These are phyloP conservation scores for Champsocephalus esox DNA, from an alignment of 2,797 vertebrate genomes.

Conservation along the genomic window DNA sequence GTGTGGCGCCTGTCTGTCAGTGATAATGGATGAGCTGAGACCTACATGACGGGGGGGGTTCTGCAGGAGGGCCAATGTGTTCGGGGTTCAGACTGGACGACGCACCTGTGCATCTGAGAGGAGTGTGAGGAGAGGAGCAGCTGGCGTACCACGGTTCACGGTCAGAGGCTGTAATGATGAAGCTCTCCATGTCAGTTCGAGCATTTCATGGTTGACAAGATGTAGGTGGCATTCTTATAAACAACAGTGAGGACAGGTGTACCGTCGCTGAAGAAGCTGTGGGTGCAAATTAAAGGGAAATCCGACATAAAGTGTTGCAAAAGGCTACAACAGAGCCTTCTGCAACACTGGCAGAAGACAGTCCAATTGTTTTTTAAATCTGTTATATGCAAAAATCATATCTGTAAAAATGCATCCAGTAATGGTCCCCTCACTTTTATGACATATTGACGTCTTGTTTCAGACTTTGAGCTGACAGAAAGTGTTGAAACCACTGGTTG, in stretches of 20 bases:
- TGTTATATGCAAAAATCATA: not conserved
- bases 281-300: constrained; percentile 9
- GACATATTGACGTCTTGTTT: not conserved
- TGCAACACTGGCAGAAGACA: not conserved
- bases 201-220: constrained; percentile 45
- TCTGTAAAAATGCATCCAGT: not conserved
- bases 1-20: constrained; percentile 64
- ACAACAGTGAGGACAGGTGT: constrained; percentile 13
- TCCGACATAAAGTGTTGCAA: not conserved
- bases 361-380: not conserved
- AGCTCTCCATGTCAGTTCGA: constrained; percentile 48
- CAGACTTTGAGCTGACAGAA: not conserved
- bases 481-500: not conserved
- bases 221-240: constrained; percentile 35
- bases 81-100: constrained; percentile 32
- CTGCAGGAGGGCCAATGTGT: constrained; percentile 37
- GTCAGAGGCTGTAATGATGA: constrained; percentile 60
- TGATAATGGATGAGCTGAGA: constrained; percentile 67
- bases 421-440: not conserved
- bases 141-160: constrained; percentile 53
- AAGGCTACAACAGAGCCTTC: not conserved
- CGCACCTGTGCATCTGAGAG: constrained; percentile 30
- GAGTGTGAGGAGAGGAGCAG: constrained; percentile 60
- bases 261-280: not conserved
- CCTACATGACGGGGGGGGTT: constrained; percentile 36